These are phyloP conservation scores for Drosophila sproati DNA, from an alignment of 1,140 invertebrate species.

Conservation along the genomic window DNA sequence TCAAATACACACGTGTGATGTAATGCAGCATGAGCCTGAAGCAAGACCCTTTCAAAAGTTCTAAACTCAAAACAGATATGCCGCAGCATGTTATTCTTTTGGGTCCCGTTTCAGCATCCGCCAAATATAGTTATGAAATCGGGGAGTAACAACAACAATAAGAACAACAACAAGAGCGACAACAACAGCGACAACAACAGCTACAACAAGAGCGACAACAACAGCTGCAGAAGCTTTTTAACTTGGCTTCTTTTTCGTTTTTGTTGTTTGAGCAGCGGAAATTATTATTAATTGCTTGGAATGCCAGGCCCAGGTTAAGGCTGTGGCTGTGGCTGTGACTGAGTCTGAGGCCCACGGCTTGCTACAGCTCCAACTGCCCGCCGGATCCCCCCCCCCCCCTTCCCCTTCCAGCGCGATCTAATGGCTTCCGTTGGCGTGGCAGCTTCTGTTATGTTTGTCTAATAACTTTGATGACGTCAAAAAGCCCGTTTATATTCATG, in stretches of 20 bases:
- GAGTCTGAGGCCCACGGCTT: neutral
- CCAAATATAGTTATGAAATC: conserved; percentile 27
- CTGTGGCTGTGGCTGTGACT: neutral
- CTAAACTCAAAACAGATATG: conserved; percentile 5
- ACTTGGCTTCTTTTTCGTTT: conserved; percentile 43
- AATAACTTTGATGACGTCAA: conserved; percentile 74
- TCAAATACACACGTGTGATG: neutral
- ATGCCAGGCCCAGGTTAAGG: conserved; percentile 50
- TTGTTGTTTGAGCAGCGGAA: conserved; percentile 64
- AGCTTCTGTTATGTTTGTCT: conserved; percentile 41
- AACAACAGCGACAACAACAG: conserved; percentile 37
- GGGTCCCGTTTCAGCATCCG: conserved; percentile 20
- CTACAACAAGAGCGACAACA: conserved; percentile 14
- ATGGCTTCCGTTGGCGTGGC: conserved; percentile 77
- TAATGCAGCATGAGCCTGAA: neutral
- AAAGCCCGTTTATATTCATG: conserved; percentile 64
- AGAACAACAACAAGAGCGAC: conserved; percentile 36
- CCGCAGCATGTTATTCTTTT: neutral
- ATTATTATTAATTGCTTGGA: conserved; percentile 81
- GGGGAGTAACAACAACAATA: conserved; percentile 21
- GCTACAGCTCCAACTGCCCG: conserved; percentile 7
- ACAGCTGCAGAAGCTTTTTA: conserved; percentile 50
- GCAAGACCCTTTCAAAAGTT: neutral
- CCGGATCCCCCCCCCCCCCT: neutral
- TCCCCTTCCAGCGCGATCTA: conserved; percentile 37